Base-by-base conservation (phyloP, 2,888 invertebrate species). In the Pristionchus maxplancki region DNA sequence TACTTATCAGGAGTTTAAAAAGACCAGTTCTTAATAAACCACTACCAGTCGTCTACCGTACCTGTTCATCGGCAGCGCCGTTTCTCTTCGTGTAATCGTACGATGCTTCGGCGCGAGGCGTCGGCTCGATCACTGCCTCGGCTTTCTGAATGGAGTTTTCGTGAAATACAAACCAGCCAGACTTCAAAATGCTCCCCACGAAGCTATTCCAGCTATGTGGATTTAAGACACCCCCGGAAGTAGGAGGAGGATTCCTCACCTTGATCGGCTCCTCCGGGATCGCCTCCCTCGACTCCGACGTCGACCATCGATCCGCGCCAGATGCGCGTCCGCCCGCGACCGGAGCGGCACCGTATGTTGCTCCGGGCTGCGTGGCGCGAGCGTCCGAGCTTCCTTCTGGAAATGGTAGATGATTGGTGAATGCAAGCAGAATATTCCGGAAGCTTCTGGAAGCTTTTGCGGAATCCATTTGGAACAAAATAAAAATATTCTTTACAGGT, bases 381-480 rank as follows among this genome's bases (percentile, higher is more conserved):
- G 89, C 90, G 74, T 90, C 90, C 71, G 74, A 89, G 78, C 90
- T 90, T 20, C 90, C 89, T 58, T 89, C 90, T 90, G 88, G n/a
- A 90, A 44, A 37, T n/a, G n/a, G n/a, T 9, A 9, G 44, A 28
- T n/a, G 31, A 82, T 11, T n/a, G 20, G 74, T n/a, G 28, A n/a
- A n/a, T n/a, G n/a, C n/a, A n/a, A n/a, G n/a, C n/a, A n/a, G n/a
- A n/a, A n/a, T n/a, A n/a, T n/a, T n/a, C n/a, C n/a, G n/a, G n/a
- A n/a, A n/a, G n/a, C n/a, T n/a, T n/a, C n/a, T n/a, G n/a, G n/a
- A n/a, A n/a, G n/a, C n/a, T n/a, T n/a, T n/a, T n/a, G n/a, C n/a
- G n/a, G n/a, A n/a, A n/a, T n/a, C n/a, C n/a, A n/a, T n/a, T n/a
- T n/a, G n/a, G n/a, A n/a, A n/a, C n/a, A n/a, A n/a, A n/a, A n/a